A percentile compares a stretch with the other conserved stretches of the same genome.
phyloP scores from a whole-genome alignment of 2,888 invertebrate species.

The Pediacus dermestoides region DNA sequence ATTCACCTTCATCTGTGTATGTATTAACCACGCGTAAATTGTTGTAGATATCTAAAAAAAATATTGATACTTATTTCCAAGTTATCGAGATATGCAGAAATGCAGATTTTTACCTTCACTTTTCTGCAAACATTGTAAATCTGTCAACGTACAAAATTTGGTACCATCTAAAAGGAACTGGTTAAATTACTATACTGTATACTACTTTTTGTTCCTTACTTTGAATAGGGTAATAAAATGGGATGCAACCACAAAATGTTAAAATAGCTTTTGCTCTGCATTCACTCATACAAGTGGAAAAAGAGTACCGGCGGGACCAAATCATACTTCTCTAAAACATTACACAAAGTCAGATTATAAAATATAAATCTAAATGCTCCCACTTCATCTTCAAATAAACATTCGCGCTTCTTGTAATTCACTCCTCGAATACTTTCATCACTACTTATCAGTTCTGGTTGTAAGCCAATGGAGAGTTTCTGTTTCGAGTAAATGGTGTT shows the following conservation, averaged over 20 bases:
- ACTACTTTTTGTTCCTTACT: no score
- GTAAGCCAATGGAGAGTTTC: background rate
- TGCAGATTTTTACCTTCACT: background rate
- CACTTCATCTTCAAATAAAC: slow-evolving; percentile 7
- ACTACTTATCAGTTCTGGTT: slow-evolving; percentile 1
- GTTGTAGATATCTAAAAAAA: background rate
- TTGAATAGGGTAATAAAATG: slow-evolving; percentile 15
- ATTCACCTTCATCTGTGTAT: background rate
- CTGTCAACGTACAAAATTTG: slow-evolving; percentile 13
- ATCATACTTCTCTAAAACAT: slow-evolving; percentile 10
- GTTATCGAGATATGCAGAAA: no score
- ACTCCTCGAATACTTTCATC: background rate
- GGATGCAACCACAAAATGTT: slow-evolving; percentile 14
- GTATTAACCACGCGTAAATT: background rate
- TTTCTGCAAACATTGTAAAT: slow-evolving; percentile 10
- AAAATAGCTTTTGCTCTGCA: slow-evolving; percentile 15
- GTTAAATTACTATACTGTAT: no score
- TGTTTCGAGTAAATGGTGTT: background rate
- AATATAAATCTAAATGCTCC: no score
- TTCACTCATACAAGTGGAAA: slow-evolving; percentile 16
- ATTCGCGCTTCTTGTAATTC: background rate
- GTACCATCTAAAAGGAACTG: slow-evolving; percentile 2
- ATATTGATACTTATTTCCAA: background rate
- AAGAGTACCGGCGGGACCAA: slow-evolving; percentile 15
- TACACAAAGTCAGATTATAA: no score